phyloP scores from a whole-genome alignment of 2,888 invertebrate genomes.

The Nebria brevicollis region DNA sequence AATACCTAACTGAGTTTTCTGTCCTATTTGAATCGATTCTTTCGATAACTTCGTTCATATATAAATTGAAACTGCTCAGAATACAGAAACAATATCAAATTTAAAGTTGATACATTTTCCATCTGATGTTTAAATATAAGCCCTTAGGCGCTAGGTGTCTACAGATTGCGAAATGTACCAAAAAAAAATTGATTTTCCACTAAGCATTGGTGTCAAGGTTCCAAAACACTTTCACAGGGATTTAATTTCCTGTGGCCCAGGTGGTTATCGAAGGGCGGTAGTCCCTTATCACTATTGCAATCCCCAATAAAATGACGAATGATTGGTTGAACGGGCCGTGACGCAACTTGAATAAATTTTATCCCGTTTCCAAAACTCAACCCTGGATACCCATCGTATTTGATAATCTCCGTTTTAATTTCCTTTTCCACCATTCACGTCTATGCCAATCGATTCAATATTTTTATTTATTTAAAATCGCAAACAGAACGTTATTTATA shows the following conservation, averaged over 20 bases:
- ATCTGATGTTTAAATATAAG: not conserved
- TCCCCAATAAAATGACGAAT: not conserved
- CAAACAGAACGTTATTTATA: not conserved
- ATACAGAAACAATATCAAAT: not conserved
- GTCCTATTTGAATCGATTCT: not conserved
- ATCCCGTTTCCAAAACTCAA: not conserved
- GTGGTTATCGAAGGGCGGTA: not conserved
- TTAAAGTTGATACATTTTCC: not conserved
- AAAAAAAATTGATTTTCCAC: too few relatives aligned
- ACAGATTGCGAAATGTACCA: too few relatives aligned
- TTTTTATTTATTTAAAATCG: not conserved
- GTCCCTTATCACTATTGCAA: not conserved
- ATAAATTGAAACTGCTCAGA: not conserved
- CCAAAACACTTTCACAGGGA: not conserved
- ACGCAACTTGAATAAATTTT: slow-evolving; percentile 6
- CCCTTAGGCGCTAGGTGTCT: too few relatives aligned
- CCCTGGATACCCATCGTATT: slow-evolving; percentile 4
- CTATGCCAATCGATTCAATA: not conserved
- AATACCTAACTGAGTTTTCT: not conserved
- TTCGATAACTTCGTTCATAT: not conserved
- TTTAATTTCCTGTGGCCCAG: slow-evolving; percentile 9
- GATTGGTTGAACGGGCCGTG: slow-evolving; percentile 30
- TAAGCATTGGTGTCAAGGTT: not conserved
- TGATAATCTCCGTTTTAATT: slow-evolving; percentile 38
- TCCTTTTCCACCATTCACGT: slow-evolving; percentile 12